phyloP scores from a whole-genome alignment of 1,140 invertebrate genomes.

The Mylabris phalerata region DNA sequence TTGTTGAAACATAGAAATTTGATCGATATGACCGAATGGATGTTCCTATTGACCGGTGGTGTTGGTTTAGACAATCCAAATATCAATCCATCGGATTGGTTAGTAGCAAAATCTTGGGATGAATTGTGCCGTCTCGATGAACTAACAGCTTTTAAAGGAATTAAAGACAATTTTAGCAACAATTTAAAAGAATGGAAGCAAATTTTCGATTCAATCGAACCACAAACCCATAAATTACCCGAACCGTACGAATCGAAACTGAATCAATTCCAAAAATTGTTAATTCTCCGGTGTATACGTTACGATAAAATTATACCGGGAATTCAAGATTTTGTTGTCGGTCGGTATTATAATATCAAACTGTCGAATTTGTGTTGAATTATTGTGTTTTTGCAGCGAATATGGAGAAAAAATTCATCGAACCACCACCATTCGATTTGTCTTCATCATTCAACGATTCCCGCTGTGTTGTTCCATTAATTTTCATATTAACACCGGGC shows the following conservation, averaged over 20 bases:
- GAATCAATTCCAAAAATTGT: slow-evolving; percentile 59
- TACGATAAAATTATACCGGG: slow-evolving; percentile 85
- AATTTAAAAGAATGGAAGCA: slow-evolving; percentile 60
- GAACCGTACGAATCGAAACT: slow-evolving; percentile 50
- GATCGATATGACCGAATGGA: slow-evolving; percentile 66
- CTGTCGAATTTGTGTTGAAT: too few species aligned
- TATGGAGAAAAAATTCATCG: slow-evolving; percentile 58
- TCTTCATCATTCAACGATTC: slow-evolving; percentile 58
- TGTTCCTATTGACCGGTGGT: slow-evolving; percentile 79
- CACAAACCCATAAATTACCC: slow-evolving; percentile 43
- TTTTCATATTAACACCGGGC: slow-evolving; percentile 66
- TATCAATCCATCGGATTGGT: slow-evolving; percentile 71
- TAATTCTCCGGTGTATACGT: slow-evolving; percentile 66
- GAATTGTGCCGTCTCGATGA: slow-evolving; percentile 71
- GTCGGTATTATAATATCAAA: slow-evolving; percentile 43
- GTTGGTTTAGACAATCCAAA: slow-evolving; percentile 63
- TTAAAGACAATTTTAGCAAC: slow-evolving; percentile 48
- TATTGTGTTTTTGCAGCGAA: slow-evolving; percentile 9
- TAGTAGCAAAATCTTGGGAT: slow-evolving; percentile 75
- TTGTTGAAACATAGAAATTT: slow-evolving; percentile 61
- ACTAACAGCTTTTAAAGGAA: slow-evolving; percentile 52
- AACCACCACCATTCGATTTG: slow-evolving; percentile 61
- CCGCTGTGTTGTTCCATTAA: slow-evolving; percentile 51
- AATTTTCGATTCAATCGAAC: slow-evolving; percentile 54
- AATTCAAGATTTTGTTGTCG: slow-evolving; percentile 65